Evolutionary conservation across 2,113 vertebrate species (phyloP).

Genomic region (Gymnocephalus cernua): DNA sequence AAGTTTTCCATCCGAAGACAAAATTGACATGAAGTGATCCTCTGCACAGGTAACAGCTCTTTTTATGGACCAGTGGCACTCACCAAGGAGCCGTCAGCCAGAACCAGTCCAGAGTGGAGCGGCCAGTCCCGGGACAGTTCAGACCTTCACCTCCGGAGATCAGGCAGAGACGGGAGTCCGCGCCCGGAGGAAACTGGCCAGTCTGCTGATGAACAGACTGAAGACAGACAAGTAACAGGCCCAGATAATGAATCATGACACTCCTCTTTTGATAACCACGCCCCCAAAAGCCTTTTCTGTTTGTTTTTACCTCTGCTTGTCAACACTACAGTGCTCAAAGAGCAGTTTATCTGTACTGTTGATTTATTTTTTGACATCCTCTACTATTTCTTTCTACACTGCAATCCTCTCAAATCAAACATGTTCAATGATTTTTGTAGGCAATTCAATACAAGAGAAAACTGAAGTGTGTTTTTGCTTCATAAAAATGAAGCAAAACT

Average conservation of each 20-base stretch:
- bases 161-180: constrained; percentile 54
- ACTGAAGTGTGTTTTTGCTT: neutral
- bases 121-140: neutral
- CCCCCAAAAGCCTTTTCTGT: neutral
- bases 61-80: constrained; percentile 76
- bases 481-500: too few species aligned
- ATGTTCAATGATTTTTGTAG: neutral
- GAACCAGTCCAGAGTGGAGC: neutral
- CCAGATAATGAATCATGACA: neutral
- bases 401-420: neutral
- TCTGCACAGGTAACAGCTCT: constrained; percentile 49
- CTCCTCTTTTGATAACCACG: neutral
- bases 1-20: neutral
- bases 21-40: neutral
- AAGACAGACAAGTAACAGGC: constrained; percentile 52
- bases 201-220: constrained; percentile 61
- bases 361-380: neutral
- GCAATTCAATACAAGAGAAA: neutral
- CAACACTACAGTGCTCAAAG: neutral
- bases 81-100: neutral
- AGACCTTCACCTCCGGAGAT: neutral
- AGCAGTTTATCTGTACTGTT: neutral
- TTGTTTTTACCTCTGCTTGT: neutral
- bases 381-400: neutral
- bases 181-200: constrained; percentile 64